Conservation (phyloP, 2,888 invertebrate species). For the Corythucha ciliata region DNA sequence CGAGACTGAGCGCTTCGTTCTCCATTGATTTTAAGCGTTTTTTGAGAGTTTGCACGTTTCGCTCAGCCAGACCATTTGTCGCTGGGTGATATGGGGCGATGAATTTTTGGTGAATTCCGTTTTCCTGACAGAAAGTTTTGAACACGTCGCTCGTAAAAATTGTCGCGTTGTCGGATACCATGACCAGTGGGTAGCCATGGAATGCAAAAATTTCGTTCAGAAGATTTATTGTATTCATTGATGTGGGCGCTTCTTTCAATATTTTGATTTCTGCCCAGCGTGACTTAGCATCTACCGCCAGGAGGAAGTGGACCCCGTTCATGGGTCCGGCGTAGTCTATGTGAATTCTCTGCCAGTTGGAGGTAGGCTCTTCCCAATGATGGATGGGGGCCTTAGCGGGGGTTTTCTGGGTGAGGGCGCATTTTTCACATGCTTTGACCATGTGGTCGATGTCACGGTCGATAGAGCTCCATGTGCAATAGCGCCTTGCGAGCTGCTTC, state of each 20-base stretch:
- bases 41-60: slow-evolving; percentile 4
- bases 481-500: slow-evolving; percentile 35
- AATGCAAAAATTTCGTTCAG: slow-evolving; percentile 24
- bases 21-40: slow-evolving; percentile 4
- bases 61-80: slow-evolving; percentile 22
- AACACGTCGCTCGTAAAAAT: slow-evolving; percentile 28
- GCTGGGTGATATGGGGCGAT: slow-evolving; percentile 30
- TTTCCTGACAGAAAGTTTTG: slow-evolving; percentile 21
- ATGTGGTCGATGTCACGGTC: slow-evolving; percentile 35
- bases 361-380: slow-evolving; percentile 3
- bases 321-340: slow-evolving; percentile 36
- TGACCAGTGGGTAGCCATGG: no score
- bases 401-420: neutral
- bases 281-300: slow-evolving; percentile 25
- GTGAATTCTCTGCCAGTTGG: slow-evolving; percentile 31
- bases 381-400: slow-evolving; percentile 5
- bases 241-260: slow-evolving; percentile 16
- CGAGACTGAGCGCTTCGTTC: neutral
- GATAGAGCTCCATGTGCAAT: slow-evolving; percentile 36
- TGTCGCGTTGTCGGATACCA: slow-evolving; percentile 30
- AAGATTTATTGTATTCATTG: slow-evolving; percentile 20
- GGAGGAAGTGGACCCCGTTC: slow-evolving; percentile 28
- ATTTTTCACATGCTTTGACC: slow-evolving; percentile 30
- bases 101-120: slow-evolving; percentile 23
- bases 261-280: slow-evolving; percentile 27